Evolutionary conservation across 2,113 vertebrate species (phyloP).

Genomic region (Oryzias celebensis): DNA sequence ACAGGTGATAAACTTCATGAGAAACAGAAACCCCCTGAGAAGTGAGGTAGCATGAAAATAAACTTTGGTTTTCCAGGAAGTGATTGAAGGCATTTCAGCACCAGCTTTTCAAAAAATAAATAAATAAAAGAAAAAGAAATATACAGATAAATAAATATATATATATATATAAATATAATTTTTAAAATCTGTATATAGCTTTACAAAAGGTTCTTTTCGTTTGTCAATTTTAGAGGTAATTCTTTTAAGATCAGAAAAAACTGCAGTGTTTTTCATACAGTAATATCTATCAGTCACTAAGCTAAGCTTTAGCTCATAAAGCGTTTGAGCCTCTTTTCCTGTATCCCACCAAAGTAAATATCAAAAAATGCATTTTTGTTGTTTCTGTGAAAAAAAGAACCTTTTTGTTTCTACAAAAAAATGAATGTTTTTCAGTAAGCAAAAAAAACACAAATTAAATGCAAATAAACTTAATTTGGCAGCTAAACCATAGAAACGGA

Average conservation of each 20-base stretch:
- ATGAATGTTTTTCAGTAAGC: constrained; percentile 14
- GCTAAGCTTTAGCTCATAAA: neutral
- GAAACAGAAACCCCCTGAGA: neutral
- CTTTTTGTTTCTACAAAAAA: constrained; percentile 2
- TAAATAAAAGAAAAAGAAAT: neutral
- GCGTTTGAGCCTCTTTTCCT: neutral
- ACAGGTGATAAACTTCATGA: neutral
- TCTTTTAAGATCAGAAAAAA: neutral
- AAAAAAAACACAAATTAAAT: neutral
- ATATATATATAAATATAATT: neutral
- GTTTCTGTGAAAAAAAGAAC: neutral
- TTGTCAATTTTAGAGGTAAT: neutral
- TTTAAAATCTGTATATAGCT: neutral
- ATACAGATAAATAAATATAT: no score
- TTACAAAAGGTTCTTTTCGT: neutral
- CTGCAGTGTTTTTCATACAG: neutral
- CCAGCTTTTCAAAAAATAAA: neutral
- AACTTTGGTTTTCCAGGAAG: neutral
- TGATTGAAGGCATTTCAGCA: neutral
- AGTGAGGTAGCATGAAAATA: neutral
- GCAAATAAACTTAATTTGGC: neutral
- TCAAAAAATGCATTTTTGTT: neutral
- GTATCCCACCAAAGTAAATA: neutral
- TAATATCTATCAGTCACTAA: neutral
- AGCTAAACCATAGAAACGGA: no score